A percentile compares a stretch with the other conserved stretches of the same genome.
Conservation (phyloP, 2,113 vertebrate genomes). For the Vanacampus margaritifer region DNA sequence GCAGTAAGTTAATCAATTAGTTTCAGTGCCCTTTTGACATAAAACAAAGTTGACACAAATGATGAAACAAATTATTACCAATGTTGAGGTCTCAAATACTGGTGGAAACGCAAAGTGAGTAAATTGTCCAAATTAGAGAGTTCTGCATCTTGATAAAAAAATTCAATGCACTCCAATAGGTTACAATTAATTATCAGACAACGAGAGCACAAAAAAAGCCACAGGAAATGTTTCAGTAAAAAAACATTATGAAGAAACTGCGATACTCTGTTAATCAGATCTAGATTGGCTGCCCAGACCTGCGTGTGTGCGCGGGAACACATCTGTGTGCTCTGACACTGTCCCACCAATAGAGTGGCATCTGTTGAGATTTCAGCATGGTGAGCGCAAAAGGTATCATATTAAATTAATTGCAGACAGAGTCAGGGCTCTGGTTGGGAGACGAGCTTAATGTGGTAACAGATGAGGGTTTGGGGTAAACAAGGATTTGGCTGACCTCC, state of each 20-base stretch:
- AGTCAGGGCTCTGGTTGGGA: slow-evolving; percentile 50
- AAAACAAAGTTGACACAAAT: no score
- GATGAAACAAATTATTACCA: no score
- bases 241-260: background rate
- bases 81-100: no score
- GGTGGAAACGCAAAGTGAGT: no score
- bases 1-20: background rate
- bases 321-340: slow-evolving; percentile 39
- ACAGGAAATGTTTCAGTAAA: background rate
- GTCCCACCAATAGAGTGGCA: slow-evolving; percentile 34
- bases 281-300: background rate
- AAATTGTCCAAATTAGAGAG: no score
- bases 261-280: background rate
- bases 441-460: slow-evolving; percentile 55
- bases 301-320: slow-evolving; percentile 5
- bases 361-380: slow-evolving; percentile 55
- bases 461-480: slow-evolving; percentile 63
- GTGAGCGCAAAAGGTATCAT: slow-evolving; percentile 57
- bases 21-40: background rate
- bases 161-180: no score
- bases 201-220: background rate
- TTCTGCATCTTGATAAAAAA: no score
- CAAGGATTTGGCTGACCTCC: slow-evolving; percentile 61
- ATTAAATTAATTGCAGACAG: slow-evolving; percentile 61
- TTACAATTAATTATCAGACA: no score